A percentile compares a stretch with the other conserved stretches of the same genome.
Evolutionary conservation across 2,797 vertebrate species (phyloP).

Genomic region (Echeneis naucrates): DNA sequence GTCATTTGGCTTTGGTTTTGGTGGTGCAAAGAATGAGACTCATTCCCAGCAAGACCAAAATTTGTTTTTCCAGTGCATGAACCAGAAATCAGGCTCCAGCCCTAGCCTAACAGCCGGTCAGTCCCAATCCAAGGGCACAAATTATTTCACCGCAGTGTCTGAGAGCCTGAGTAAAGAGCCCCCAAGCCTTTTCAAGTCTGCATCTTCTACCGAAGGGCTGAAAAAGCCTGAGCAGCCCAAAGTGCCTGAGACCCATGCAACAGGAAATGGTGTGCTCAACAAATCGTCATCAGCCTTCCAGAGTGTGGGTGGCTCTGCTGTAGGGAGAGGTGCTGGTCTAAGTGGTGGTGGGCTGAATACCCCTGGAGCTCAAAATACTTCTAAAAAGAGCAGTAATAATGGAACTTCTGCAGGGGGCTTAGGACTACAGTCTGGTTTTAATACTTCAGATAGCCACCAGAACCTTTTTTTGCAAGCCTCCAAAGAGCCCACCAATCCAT

Average conservation of each 20-base stretch:
- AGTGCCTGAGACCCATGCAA: slow-evolving; percentile 87
- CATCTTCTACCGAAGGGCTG: slow-evolving; percentile 77
- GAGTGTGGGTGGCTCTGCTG: slow-evolving; percentile 68
- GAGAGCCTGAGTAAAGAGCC: slow-evolving; percentile 91
- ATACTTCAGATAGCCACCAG: slow-evolving; percentile 90
- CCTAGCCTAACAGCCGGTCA: slow-evolving; percentile 78
- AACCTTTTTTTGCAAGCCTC: slow-evolving; percentile 96
- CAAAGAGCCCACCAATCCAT: slow-evolving; percentile 95
- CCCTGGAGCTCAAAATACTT: slow-evolving; percentile 61
- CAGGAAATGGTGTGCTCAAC: slow-evolving; percentile 88
- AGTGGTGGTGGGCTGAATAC: slow-evolving; percentile 56
- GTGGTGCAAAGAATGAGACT: slow-evolving; percentile 82
- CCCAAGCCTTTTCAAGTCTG: slow-evolving; percentile 88
- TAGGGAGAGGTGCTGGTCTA: slow-evolving; percentile 64
- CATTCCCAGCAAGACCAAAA: slow-evolving; percentile 90
- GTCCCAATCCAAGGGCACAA: slow-evolving; percentile 89
- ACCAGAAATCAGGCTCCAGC: slow-evolving; percentile 88
- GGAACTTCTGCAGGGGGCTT: slow-evolving; percentile 67
- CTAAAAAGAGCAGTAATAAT: slow-evolving; percentile 73
- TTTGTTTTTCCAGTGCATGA: slow-evolving; percentile 99
- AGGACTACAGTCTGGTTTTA: slow-evolving; percentile 84
- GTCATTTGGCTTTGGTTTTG: slow-evolving; percentile 91
- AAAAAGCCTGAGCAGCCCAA: slow-evolving; percentile 86
- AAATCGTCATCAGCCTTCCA: slow-evolving; percentile 91
- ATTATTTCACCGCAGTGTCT: slow-evolving; percentile 93